Evolutionary conservation across 1,140 invertebrate genomes (phyloP), one percentile per base, ranked within the genome.

Genomic region (Drosophila burlai): DNA sequence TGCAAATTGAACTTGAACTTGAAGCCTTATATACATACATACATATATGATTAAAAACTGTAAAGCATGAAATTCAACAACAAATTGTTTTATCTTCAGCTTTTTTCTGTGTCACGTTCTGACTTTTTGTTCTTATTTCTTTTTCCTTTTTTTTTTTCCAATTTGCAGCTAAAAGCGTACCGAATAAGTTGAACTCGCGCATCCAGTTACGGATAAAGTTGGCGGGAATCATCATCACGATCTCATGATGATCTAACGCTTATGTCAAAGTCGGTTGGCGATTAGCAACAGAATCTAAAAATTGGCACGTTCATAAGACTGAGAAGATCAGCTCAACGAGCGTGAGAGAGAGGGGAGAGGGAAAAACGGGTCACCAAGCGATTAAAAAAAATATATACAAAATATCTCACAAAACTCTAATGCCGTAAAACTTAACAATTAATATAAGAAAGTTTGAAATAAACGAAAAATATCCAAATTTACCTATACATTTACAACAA

Each of bases 1-100:
- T 66, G 16, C 26, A 34, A 67, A 68, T 73, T 73, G 69, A 73
- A 60, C 69, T 60, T 73, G 69, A 73, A 73, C 69, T 73, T 73
- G 54, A 15, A 15, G 18, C 18, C 43, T 46, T 46, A 13, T 24
- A 7, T 7, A 4, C 1, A 7, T 31, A 31, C 26, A 29, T 29
- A 29, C 26, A 29, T 26, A 5, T 26, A 49, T 26, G 24, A 71
- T 72, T 52, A 55, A 52, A 60, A 73, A 73, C 69, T 52, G 69
- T 73, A 72, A 60, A 72, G 18, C 68, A n/a, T 26, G 13, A 55
- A 67, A 67, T 54, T 55, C 26, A 29, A 54, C 18, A 24, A 24
- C 8, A 6, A 49, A 71, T 71, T 42, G 18, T 55, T 24, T 72
- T 68, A 26, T 62, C 29, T 34, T 9, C 21, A 50, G 29, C 15